A percentile compares a stretch with the other conserved stretches of the same genome.
phyloP scores from a whole-genome alignment of 2,888 invertebrate species.

The Athalia circularis region DNA sequence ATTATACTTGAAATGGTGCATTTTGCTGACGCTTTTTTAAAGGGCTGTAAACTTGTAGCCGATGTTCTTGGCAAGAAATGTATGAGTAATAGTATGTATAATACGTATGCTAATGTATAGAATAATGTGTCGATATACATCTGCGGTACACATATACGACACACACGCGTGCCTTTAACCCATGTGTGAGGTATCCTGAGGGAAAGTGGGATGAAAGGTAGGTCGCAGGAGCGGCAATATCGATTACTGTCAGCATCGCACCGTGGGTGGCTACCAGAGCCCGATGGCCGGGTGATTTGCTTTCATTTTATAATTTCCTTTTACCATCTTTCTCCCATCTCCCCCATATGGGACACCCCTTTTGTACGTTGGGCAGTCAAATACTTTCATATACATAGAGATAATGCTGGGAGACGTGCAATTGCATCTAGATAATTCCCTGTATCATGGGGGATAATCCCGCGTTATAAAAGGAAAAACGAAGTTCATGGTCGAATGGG shows the following conservation, averaged over 20 bases:
- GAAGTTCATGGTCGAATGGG: not conserved
- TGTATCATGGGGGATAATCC: not conserved
- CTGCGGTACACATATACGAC: not conserved
- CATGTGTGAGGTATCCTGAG: conserved; percentile 30
- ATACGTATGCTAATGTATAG: conserved; percentile 25
- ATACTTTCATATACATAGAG: too few species aligned
- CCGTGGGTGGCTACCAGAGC: conserved; percentile 48
- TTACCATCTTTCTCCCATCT: too few species aligned
- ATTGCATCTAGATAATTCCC: not conserved
- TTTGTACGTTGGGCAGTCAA: too few species aligned
- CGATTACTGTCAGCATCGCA: conserved; percentile 65
- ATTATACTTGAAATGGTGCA: conserved; percentile 7
- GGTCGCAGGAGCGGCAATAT: conserved; percentile 72
- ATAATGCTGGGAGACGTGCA: too few species aligned
- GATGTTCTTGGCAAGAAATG: not conserved
- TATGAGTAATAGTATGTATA: too few species aligned
- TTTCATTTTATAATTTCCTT: not conserved
- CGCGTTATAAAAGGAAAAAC: conserved; percentile 13
- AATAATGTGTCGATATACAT: not conserved
- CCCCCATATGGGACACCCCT: too few species aligned
- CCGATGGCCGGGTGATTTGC: conserved; percentile 6
- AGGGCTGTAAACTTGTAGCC: conserved; percentile 21
- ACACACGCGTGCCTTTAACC: not conserved
- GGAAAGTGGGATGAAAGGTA: conserved; percentile 60
- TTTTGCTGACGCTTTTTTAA: conserved; percentile 25